These are phyloP conservation scores for Nomada lathburiana DNA, from an alignment of 2,888 invertebrate genomes.

Conservation along the genomic window DNA sequence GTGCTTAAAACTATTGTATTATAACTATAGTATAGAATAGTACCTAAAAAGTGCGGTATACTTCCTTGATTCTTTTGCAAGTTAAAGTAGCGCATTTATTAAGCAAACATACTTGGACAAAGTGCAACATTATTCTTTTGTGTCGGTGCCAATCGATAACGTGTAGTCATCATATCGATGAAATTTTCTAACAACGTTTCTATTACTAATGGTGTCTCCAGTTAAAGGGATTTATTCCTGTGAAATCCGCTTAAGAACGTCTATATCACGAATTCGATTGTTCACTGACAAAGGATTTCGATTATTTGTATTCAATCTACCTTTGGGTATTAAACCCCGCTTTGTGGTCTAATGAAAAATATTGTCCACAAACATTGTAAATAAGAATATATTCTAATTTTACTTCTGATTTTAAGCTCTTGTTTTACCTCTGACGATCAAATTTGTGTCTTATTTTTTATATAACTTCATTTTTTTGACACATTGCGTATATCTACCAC, in stretches of 20 bases:
- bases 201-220: slow-evolving; percentile 66
- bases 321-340: background rate
- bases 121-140: slow-evolving; percentile 7
- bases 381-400: no score
- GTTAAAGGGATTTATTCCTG: slow-evolving; percentile 56
- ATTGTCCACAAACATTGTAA: no score
- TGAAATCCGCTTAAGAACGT: slow-evolving; percentile 58
- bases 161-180: slow-evolving; percentile 4
- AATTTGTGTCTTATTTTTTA: no score
- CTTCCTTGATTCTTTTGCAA: background rate
- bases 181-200: slow-evolving; percentile 54
- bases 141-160: slow-evolving; percentile 4
- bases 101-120: background rate
- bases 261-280: slow-evolving; percentile 47
- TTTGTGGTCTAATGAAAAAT: background rate
- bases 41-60: no score
- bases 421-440: no score
- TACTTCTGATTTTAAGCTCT: no score
- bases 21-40: no score
- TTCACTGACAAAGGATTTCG: slow-evolving; percentile 45
- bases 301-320: slow-evolving; percentile 33
- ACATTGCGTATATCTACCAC: no score
- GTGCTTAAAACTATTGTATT: no score
- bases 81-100: background rate
- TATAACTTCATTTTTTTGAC: no score